These are phyloP conservation scores for Gandaritis pyraliata DNA, from an alignment of 2,888 invertebrate genomes.

Conservation along the genomic window DNA sequence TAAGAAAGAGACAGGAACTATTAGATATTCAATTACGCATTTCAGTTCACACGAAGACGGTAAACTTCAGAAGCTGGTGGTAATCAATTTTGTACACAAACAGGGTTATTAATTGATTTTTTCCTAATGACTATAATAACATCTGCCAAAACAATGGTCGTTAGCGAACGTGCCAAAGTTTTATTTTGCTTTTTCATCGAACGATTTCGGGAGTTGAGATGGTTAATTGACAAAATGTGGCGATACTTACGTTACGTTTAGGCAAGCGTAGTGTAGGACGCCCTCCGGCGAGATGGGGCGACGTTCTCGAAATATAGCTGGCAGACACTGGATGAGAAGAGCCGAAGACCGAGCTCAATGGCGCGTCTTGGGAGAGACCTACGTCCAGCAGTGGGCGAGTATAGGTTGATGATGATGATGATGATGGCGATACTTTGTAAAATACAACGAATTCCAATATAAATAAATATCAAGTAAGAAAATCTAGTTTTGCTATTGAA, in stretches of 20 bases:
- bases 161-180: conserved; percentile 74
- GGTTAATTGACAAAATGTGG: conserved; percentile 11
- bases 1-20: conserved; percentile 58
- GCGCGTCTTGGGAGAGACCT: no score
- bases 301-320: no score
- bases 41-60: conserved; percentile 76
- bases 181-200: conserved; percentile 38
- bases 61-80: conserved; percentile 74
- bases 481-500: no score
- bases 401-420: no score
- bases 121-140: conserved; percentile 79
- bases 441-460: no score
- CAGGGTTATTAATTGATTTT: conserved; percentile 79
- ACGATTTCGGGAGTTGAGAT: conserved; percentile 43
- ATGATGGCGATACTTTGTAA: no score
- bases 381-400: no score
- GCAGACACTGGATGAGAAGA: no score
- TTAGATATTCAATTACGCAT: conserved; percentile 72
- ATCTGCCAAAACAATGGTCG: conserved; percentile 77
- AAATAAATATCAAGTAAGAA: no score
- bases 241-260: neutral
- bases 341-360: no score
- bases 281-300: no score
- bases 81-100: conserved; percentile 84
- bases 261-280: no score